Conservation (phyloP, 1,140 invertebrate genomes). For the Oreohelix idahoensis region DNA sequence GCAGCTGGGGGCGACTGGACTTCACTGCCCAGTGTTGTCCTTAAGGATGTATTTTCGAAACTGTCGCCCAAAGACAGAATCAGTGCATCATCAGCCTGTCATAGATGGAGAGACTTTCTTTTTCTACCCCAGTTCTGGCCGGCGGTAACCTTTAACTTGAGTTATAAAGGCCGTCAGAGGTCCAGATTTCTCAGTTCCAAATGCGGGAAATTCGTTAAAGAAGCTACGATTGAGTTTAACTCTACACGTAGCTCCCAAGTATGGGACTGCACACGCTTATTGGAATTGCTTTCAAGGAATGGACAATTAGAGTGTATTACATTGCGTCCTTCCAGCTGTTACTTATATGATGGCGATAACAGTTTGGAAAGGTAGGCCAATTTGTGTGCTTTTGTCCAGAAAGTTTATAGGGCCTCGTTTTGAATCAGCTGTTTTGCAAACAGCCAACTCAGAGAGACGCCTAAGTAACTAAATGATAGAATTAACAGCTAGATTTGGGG, state of each 20-base stretch:
- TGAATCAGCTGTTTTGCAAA: constrained; percentile 30
- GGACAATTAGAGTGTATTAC: constrained; percentile 69
- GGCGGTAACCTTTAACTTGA: constrained; percentile 69
- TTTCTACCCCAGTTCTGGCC: constrained; percentile 79
- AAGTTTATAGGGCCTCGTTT: constrained; percentile 46
- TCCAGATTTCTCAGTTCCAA: constrained; percentile 71
- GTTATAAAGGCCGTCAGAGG: constrained; percentile 71
- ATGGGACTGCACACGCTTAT: constrained; percentile 59
- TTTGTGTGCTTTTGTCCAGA: background rate
- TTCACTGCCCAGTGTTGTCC: constrained; percentile 78
- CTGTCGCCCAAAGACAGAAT: constrained; percentile 76
- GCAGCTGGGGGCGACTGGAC: constrained; percentile 67
- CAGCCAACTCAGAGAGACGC: too few relatives aligned
- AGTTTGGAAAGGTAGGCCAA: constrained; percentile 57
- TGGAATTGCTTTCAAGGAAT: constrained; percentile 66
- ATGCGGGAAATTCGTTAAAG: constrained; percentile 73
- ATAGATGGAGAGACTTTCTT: constrained; percentile 78
- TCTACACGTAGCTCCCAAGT: constrained; percentile 72
- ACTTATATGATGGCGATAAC: constrained; percentile 53
- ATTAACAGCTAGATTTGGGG: too few relatives aligned
- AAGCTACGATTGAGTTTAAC: constrained; percentile 73
- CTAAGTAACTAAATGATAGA: too few relatives aligned
- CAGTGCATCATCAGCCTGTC: constrained; percentile 77
- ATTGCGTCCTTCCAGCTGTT: constrained; percentile 72
- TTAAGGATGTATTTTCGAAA: constrained; percentile 79